Base-by-base conservation (phyloP, 2,888 invertebrate species). In the Hypomecis atomaria region DNA sequence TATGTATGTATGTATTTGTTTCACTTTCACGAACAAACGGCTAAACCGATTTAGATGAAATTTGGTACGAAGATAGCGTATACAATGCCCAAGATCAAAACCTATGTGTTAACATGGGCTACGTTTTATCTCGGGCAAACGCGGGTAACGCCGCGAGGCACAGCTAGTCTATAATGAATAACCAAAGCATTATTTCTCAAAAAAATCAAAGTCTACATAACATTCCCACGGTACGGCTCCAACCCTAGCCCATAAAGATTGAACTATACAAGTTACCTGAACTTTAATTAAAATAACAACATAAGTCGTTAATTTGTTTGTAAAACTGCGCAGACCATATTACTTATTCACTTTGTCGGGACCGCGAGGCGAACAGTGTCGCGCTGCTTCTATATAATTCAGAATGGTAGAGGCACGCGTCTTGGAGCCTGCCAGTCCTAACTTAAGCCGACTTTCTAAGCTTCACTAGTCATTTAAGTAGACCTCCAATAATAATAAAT, bases 241-340 rank as follows among this genome's bases (percentile, higher is more conserved):
- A 83, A 77, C 78, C 84, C 78, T 79, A 81, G 80, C 83, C 77
- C 91, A 85, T 90, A 90, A 91, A 90, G 86, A 85, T 86, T 83
- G 81, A 88, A 89, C 87, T 84, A 79, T 73, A 78, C 78, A 87
- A 87, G 83, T 87, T 84, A 85, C 84, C 81, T 79, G 75, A 90
- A 89, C 85, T 90, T 92, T 91, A 89, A 90, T 90, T 90, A 91
- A 90, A 90, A 90, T 91, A 90, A 89, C 89, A 88, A 89, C 87
- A 90, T 89, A 86, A 85, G 85, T 81, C 87, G 88, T 89, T 92
- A 92, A 92, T 92, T 92, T 92, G 89, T 92, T 89, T 89, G 91
- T 88, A 88, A 90, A 90, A 89, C 87, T 89, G 90, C 84, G 89
- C 90, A 90, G 90, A 89, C 90, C 86, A 85, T 87, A 89, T 91